These are phyloP conservation scores for Monopis laevigella DNA, from an alignment of 2,888 invertebrate species.

Conservation along the genomic window DNA sequence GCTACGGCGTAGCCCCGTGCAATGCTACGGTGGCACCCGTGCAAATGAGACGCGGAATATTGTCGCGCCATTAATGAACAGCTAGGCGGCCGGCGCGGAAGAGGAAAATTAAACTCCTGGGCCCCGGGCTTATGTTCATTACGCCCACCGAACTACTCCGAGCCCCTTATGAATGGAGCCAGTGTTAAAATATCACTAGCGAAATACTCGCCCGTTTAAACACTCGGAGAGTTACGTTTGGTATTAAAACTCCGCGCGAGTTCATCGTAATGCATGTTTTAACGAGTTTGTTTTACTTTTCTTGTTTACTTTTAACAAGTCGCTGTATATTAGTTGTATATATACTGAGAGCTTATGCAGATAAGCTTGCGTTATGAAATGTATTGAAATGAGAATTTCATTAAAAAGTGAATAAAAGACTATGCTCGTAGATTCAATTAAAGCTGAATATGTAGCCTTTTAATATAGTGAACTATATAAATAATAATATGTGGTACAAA, in stretches of 20 bases:
- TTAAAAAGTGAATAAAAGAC: too few species aligned
- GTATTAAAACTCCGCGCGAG: constrained; percentile 4
- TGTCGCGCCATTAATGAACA: constrained; percentile 38
- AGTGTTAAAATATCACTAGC: constrained; percentile 9
- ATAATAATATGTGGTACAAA: too few species aligned
- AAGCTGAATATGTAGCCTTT: too few species aligned
- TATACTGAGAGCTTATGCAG: too few species aligned
- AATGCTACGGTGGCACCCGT: too few species aligned
- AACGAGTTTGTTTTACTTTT: constrained; percentile 3
- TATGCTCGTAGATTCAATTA: too few species aligned
- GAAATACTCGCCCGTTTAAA: constrained; percentile 4
- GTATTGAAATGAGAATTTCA: too few species aligned
- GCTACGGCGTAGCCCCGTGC: too few species aligned
- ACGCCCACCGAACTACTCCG: constrained; percentile 28
- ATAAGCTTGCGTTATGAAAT: too few species aligned
- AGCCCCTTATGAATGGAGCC: constrained; percentile 10
- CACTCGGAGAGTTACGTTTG: not conserved
- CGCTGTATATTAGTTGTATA: too few species aligned
- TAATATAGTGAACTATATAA: too few species aligned
- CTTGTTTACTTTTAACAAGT: not conserved
- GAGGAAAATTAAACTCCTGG: constrained; percentile 67
- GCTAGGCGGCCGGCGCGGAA: constrained; percentile 48
- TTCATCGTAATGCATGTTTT: constrained; percentile 8
- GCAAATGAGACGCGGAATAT: too few species aligned
- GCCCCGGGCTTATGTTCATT: constrained; percentile 57